Base-by-base conservation (phyloP, 2,113 vertebrate species). In the Tor tambroides region DNA sequence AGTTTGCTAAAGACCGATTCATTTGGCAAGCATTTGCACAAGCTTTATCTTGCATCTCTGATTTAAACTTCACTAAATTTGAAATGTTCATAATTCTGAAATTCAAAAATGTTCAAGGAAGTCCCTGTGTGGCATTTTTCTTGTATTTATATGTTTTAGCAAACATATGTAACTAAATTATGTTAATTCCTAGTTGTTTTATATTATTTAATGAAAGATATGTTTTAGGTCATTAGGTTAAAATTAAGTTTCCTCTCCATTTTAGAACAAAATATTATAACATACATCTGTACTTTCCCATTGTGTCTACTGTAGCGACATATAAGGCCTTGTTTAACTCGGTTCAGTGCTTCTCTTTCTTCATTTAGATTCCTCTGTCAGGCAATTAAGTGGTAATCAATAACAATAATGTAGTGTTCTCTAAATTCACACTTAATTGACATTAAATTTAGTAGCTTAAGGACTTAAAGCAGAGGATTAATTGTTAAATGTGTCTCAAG, bases 371-470 rank as follows among this genome's bases (percentile, higher is more conserved):
- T 46, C 23, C 23, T 46, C 23, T 75, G 72, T 15, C 41, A 46
- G 41, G 38, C 72, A 75, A 26, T 75, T 46, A 26, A 75, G 72
- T 46, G 41, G 23, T 15, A 75, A 46, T 75, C 41, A 46, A 75
- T 75, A 75, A 75, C 23, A 43, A 46, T 75, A 75, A 75, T 75
- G 72, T 15, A 75, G 21, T 75, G 38, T 46, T 75, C 72, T 75
- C 72, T 75, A 75, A 75, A 75, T 75, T 75, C 23, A 26, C 41
- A 4, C 23, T 46, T 75, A 75, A 75, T 46, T 75, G 5, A 43
- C 72, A 46, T 46, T 43, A 26, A 17, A 46, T 26, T 11, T 75
- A 14, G 41, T 75, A 46, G 23, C 12, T 75, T 75, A 26, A 75
- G 12, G 41, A 43, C 23, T 26, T 75, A 75, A 75, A n/a, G 19